phyloP scores from a whole-genome alignment of 2,113 vertebrate species.

The Tamias sibiricus region DNA sequence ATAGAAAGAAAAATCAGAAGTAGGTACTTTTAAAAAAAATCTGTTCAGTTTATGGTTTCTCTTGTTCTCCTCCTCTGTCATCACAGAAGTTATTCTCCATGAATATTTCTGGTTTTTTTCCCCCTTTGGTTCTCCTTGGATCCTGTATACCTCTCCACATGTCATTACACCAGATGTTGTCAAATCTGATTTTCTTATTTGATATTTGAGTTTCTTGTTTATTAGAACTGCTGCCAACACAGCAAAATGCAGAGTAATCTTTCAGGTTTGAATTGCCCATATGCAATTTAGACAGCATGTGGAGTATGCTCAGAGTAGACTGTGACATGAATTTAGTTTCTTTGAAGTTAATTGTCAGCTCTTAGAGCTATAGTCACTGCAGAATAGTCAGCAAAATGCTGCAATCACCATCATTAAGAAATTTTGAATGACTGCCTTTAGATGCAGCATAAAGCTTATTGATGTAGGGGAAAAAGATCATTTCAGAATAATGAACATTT shows the following conservation, averaged over 20 bases:
- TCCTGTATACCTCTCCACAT: not conserved
- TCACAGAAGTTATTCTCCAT: rapidly evolving
- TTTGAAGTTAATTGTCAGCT: slow-evolving; percentile 73
- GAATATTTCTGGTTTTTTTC: not conserved
- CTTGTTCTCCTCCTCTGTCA: not conserved
- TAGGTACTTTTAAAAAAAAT: not conserved
- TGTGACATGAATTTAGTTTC: slow-evolving; percentile 50
- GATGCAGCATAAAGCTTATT: slow-evolving; percentile 46
- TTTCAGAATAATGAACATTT: slow-evolving; percentile 47
- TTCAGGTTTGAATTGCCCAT: slow-evolving; percentile 49
- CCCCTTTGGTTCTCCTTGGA: not conserved
- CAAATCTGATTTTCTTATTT: slow-evolving; percentile 39
- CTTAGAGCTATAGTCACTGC: not conserved
- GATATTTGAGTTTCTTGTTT: slow-evolving; percentile 56
- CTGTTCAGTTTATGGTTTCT: rapidly evolving
- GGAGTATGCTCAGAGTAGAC: not conserved
- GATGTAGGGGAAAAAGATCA: slow-evolving; percentile 13
- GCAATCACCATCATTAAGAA: slow-evolving; percentile 68
- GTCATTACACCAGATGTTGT: slow-evolving; percentile 46
- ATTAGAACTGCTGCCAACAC: slow-evolving; percentile 34
- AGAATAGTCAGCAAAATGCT: slow-evolving; percentile 56
- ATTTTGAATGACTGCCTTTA: slow-evolving; percentile 59
- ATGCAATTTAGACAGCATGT: slow-evolving; percentile 28
- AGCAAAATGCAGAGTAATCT: slow-evolving; percentile 52
- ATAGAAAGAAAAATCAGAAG: not conserved